Conservation (phyloP, 2,888 invertebrate genomes). For the Andricus quercusramuli region DNA sequence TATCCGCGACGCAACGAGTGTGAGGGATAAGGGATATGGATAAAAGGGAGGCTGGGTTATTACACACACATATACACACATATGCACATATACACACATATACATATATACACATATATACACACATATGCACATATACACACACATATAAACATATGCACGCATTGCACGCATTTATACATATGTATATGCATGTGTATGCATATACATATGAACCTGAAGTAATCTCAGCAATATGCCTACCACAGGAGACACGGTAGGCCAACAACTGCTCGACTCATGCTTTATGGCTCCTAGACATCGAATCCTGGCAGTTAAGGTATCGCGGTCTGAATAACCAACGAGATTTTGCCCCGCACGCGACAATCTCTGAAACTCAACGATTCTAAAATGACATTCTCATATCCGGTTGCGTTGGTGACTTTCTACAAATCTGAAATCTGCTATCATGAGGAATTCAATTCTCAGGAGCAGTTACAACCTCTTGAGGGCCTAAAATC, state of each 20-base stretch:
- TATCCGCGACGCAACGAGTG: constrained; percentile 57
- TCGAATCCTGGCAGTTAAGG: constrained; percentile 70
- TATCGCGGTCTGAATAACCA: constrained; percentile 69
- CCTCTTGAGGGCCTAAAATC: no score
- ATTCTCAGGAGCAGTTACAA: no score
- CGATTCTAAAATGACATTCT: constrained; percentile 59
- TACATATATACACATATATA: constrained; percentile 31
- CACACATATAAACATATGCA: constrained; percentile 6
- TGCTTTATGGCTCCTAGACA: constrained; percentile 72
- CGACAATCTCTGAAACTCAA: constrained; percentile 60
- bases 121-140: constrained; percentile 50
- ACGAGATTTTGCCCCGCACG: constrained; percentile 68
- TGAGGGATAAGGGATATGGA: constrained; percentile 55
- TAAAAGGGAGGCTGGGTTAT: constrained; percentile 64
- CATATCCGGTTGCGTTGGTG: constrained; percentile 1
- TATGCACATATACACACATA: no score
- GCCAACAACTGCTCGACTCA: constrained; percentile 54
- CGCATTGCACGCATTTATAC: no score
- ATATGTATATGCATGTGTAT: no score
- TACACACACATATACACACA: constrained; percentile 53
- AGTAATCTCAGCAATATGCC: constrained; percentile 73
- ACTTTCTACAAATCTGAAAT: background rate
- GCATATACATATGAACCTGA: background rate
- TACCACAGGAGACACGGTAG: constrained; percentile 66
- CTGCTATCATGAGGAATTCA: background rate